Conservation (phyloP, 2,888 invertebrate genomes). For the Agrotis ipsilon region DNA sequence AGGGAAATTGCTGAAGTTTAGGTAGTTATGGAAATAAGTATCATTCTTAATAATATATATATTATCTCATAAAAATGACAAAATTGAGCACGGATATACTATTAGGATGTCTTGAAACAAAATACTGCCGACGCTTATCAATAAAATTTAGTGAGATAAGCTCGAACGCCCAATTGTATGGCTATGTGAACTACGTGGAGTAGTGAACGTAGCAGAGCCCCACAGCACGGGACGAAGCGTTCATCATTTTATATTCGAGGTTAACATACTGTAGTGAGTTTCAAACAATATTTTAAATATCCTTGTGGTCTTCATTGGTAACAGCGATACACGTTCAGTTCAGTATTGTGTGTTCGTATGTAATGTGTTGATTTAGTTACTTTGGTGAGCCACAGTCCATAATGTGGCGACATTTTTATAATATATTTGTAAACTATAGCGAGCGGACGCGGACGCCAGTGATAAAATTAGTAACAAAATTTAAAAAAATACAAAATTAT, state of each 20-base stretch:
- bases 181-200: slow-evolving; percentile 66
- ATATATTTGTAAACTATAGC: slow-evolving; percentile 89
- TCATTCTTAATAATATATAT: slow-evolving; percentile 79
- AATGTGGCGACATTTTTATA: slow-evolving; percentile 84
- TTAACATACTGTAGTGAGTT: slow-evolving; percentile 75
- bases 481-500: slow-evolving; percentile 88
- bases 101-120: slow-evolving; percentile 86
- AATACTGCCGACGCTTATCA: slow-evolving; percentile 88
- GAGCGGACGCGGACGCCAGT: slow-evolving; percentile 89
- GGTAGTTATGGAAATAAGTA: slow-evolving; percentile 88
- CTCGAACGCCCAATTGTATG: slow-evolving; percentile 74
- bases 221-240: slow-evolving; percentile 71
- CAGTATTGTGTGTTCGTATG: slow-evolving; percentile 73
- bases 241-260: slow-evolving; percentile 85
- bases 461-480: slow-evolving; percentile 90
- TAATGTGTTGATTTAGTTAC: slow-evolving; percentile 80
- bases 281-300: slow-evolving; percentile 85
- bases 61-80: slow-evolving; percentile 79
- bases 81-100: slow-evolving; percentile 90
- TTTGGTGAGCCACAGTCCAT: slow-evolving; percentile 82
- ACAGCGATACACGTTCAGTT: slow-evolving; percentile 89
- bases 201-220: slow-evolving; percentile 58
- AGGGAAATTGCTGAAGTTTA: slow-evolving; percentile 86
- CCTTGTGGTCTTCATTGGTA: slow-evolving; percentile 90
- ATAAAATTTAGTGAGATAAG: slow-evolving; percentile 82